Percentiles rank a stretch among this genome's conserved stretches.
Evolutionary conservation across 1,140 invertebrate species (phyloP).

Genomic region (Ceratosolen solmsi): DNA sequence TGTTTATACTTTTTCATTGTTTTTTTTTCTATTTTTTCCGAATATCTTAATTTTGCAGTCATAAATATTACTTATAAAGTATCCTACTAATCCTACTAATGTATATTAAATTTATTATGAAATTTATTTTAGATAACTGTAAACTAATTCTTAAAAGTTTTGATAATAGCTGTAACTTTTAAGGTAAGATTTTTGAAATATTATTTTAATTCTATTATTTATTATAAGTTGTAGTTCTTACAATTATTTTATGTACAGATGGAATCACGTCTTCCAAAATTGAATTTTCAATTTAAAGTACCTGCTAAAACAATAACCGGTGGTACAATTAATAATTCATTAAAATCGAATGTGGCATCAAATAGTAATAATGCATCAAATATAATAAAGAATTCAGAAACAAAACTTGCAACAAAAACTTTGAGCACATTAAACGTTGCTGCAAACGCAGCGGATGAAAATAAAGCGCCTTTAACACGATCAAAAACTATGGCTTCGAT

Average conservation of each 20-base stretch:
- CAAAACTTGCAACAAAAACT: slow-evolving; percentile 41
- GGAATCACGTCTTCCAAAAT: slow-evolving; percentile 65
- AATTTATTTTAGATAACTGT: too few species aligned
- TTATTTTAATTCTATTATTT: too few species aligned
- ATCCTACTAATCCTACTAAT: too few species aligned
- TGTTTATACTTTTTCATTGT: background rate
- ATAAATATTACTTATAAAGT: too few species aligned
- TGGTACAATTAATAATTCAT: slow-evolving; percentile 16
- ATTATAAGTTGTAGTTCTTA: too few species aligned
- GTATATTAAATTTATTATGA: too few species aligned
- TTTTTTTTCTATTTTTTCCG: background rate
- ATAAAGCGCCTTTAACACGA: slow-evolving; percentile 58
- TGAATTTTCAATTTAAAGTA: slow-evolving; percentile 54
- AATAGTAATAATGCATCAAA: slow-evolving; percentile 17
- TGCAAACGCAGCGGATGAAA: slow-evolving; percentile 59
- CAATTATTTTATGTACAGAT: slow-evolving; percentile 62
- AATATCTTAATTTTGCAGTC: too few species aligned
- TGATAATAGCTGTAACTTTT: too few species aligned
- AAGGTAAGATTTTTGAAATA: too few species aligned
- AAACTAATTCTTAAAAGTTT: too few species aligned
- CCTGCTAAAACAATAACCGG: slow-evolving; percentile 34
- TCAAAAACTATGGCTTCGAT: slow-evolving; percentile 58
- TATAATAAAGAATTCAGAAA: slow-evolving; percentile 2
- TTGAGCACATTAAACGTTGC: slow-evolving; percentile 44
- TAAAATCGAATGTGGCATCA: slow-evolving; percentile 22